These are phyloP conservation scores for Coreius guichenoti DNA, from an alignment of 2,797 vertebrate species.

Conservation along the genomic window DNA sequence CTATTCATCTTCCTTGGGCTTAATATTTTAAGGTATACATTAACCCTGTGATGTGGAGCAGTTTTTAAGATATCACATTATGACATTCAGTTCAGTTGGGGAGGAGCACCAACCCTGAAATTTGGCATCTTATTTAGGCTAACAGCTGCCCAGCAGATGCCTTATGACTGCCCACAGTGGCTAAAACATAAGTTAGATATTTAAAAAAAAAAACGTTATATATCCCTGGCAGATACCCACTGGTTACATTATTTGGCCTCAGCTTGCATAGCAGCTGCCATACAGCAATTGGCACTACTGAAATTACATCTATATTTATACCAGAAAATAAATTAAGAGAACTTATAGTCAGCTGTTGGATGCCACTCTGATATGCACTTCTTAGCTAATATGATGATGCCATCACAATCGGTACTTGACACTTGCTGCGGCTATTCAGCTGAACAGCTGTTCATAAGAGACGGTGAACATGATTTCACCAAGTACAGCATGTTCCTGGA, in stretches of 20 bases:
- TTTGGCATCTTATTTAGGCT: not conserved
- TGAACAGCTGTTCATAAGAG: not conserved
- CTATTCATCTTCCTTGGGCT: not conserved
- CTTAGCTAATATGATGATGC: not conserved
- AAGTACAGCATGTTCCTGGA: no score
- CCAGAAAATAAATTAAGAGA: not conserved
- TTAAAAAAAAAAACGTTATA: not conserved
- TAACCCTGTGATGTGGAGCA: no score
- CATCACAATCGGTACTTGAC: not conserved
- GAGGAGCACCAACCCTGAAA: not conserved
- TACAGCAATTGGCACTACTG: not conserved
- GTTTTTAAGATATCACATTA: not conserved
- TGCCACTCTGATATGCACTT: not conserved
- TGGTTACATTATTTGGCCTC: not conserved
- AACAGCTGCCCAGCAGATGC: not conserved
- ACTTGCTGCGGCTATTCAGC: not conserved
- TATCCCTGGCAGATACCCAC: not conserved
- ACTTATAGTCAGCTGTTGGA: conserved; percentile 8
- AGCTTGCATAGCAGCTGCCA: conserved; percentile 18
- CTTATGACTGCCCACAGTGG: not conserved
- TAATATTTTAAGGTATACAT: not conserved
- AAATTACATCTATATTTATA: conserved; percentile 5
- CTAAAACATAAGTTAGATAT: conserved; percentile 19
- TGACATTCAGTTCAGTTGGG: not conserved
- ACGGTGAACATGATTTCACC: no score